Evolutionary conservation across 2,888 invertebrate genomes (phyloP).

Genomic region (Falcaria lacertinaria): DNA sequence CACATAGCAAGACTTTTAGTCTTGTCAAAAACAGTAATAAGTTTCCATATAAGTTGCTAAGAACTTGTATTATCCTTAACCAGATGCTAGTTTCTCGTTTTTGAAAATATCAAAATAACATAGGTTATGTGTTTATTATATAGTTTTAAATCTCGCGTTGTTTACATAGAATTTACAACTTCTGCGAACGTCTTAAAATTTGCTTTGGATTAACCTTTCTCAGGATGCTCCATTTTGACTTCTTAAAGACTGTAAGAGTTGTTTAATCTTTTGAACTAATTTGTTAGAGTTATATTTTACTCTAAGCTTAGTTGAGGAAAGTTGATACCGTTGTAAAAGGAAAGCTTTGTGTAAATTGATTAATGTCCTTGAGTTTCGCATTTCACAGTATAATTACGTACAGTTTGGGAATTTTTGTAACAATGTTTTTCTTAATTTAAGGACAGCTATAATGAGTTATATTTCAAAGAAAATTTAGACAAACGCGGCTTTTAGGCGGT

Average conservation of each 20-base stretch:
- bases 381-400: slow-evolving; percentile 10
- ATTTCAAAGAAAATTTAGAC: background rate
- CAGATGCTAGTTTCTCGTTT: too few species aligned
- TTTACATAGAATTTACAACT: background rate
- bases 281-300: slow-evolving; percentile 1
- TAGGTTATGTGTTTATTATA: too few species aligned
- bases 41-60: too few species aligned
- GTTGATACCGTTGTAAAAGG: slow-evolving; percentile 18
- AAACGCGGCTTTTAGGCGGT: too few species aligned
- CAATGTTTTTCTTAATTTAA: background rate
- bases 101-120: too few species aligned
- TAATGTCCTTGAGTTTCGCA: slow-evolving; percentile 21
- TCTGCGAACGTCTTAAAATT: background rate
- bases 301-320: slow-evolving; percentile 10
- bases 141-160: background rate
- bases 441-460: background rate
- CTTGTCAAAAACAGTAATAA: too few species aligned
- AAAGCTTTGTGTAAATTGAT: slow-evolving; percentile 25
- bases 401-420: background rate
- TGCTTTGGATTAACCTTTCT: background rate
- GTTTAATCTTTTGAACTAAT: background rate
- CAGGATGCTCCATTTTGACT: background rate
- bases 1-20: too few species aligned
- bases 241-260: background rate
- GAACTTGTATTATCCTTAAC: too few species aligned